Evolutionary conservation across 2,797 vertebrate species (phyloP).

Genomic region (Gallinago solitaria): DNA sequence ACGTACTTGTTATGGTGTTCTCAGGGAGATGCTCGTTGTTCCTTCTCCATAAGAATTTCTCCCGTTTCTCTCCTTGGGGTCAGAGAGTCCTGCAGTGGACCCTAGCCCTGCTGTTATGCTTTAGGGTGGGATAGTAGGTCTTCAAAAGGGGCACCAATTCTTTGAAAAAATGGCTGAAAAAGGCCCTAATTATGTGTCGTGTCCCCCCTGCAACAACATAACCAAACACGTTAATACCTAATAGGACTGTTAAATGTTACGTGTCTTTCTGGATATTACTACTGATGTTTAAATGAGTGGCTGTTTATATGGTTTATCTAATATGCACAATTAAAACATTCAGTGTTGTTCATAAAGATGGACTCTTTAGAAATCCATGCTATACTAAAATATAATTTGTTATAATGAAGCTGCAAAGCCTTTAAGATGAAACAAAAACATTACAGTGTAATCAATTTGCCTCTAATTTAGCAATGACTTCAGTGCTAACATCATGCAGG

Average conservation of each 20-base stretch:
- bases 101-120: neutral
- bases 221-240: neutral
- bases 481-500: neutral
- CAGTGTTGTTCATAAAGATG: neutral
- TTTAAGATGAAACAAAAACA: neutral
- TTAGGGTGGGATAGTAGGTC: neutral
- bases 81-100: neutral
- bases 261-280: neutral
- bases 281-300: neutral
- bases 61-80: neutral
- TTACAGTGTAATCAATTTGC: neutral
- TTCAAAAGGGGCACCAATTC: neutral
- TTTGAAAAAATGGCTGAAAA: neutral
- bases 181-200: neutral
- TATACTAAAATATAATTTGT: neutral
- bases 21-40: neutral
- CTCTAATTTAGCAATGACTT: neutral
- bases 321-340: neutral
- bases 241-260: neutral
- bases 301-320: neutral
- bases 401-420: neutral
- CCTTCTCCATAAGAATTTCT: neutral
- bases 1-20: accelerated
- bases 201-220: neutral
- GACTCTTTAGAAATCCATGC: neutral